phyloP scores from a whole-genome alignment of 2,888 invertebrate species.

The Eilema griseolum region DNA sequence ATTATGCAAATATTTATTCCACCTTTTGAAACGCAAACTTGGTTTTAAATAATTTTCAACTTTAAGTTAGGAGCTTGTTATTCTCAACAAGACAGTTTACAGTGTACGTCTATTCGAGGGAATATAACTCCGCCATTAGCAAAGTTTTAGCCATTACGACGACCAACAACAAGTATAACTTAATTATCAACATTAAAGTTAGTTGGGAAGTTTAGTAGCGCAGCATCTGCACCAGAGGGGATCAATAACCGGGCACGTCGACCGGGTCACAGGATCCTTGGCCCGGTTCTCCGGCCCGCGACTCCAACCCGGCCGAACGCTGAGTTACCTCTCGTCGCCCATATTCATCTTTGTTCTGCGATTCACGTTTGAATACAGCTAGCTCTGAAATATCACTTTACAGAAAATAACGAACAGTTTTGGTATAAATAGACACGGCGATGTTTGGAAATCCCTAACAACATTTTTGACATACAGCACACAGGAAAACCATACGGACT shows the following conservation, averaged over 20 bases:
- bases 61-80: slow-evolving; percentile 22
- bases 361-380: slow-evolving; percentile 14
- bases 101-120: slow-evolving; percentile 5
- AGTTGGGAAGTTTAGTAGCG: slow-evolving; percentile 38
- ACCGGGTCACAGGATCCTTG: slow-evolving; percentile 74
- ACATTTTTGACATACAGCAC: slow-evolving; percentile 19
- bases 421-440: slow-evolving; percentile 8
- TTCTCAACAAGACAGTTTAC: slow-evolving; percentile 8
- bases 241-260: slow-evolving; percentile 68
- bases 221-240: slow-evolving; percentile 58
- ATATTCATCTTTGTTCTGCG: slow-evolving; percentile 20
- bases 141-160: slow-evolving; percentile 22
- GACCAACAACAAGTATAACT: slow-evolving; percentile 26
- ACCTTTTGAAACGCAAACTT: no score
- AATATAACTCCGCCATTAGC: slow-evolving; percentile 23
- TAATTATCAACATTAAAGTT: slow-evolving; percentile 34
- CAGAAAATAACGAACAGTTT: neutral
- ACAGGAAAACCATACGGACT: slow-evolving; percentile 35
- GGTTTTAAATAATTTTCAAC: neutral
- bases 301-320: slow-evolving; percentile 40
- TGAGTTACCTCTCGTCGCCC: slow-evolving; percentile 34
- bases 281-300: slow-evolving; percentile 59
- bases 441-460: slow-evolving; percentile 34
- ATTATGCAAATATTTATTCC: no score
- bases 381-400: neutral